phyloP scores from a whole-genome alignment of 1,140 invertebrate genomes.

The Neodiprion fabricii region DNA sequence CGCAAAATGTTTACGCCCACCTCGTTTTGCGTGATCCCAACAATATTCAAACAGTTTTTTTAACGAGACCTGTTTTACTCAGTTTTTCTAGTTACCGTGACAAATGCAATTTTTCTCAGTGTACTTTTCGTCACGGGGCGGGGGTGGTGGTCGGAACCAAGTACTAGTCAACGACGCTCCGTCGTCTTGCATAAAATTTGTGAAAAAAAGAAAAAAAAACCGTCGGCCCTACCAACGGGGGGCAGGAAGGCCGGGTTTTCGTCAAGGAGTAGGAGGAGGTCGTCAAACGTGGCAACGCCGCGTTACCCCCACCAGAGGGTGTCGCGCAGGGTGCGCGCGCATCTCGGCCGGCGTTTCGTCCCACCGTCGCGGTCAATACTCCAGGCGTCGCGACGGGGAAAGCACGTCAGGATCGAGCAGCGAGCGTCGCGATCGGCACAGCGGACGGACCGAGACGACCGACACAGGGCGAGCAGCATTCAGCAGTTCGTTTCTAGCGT shows the following conservation, averaged over 20 bases:
- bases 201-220: too few relatives aligned
- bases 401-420: slow-evolving; percentile 28
- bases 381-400: slow-evolving; percentile 45
- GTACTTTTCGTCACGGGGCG: too few relatives aligned
- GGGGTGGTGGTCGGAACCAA: too few relatives aligned
- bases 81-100: too few relatives aligned
- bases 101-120: too few relatives aligned
- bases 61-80: too few relatives aligned
- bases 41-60: too few relatives aligned
- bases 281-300: not conserved
- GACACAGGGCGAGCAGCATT: slow-evolving; percentile 22
- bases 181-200: too few relatives aligned
- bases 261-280: not conserved
- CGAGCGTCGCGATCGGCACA: slow-evolving; percentile 24
- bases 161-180: too few relatives aligned
- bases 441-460: not conserved
- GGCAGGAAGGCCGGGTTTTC: not conserved
- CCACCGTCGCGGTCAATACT: slow-evolving; percentile 50
- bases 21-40: too few relatives aligned
- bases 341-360: slow-evolving; percentile 3
- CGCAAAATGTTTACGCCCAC: too few relatives aligned
- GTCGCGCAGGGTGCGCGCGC: not conserved
- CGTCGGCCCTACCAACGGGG: not conserved
- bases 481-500: slow-evolving; percentile 6
- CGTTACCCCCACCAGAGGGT: not conserved